Percentiles rank a stretch among this genome's conserved stretches.
phyloP scores from a whole-genome alignment of 2,888 invertebrate genomes.

The Plutella xylostella region DNA sequence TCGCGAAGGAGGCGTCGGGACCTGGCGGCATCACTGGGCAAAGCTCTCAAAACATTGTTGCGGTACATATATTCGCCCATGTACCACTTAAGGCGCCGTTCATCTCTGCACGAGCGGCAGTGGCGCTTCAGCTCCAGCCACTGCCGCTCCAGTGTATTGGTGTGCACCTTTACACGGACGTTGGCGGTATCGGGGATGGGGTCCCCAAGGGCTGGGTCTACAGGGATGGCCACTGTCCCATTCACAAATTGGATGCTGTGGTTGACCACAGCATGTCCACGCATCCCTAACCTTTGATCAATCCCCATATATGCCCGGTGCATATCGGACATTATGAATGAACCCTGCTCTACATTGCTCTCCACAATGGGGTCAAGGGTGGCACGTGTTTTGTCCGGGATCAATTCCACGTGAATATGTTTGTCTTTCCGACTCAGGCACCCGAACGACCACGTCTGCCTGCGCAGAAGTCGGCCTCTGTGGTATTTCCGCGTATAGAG shows the following conservation, averaged over 20 bases:
- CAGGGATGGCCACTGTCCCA: not conserved
- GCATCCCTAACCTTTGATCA: not conserved
- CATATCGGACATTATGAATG: conserved; percentile 1
- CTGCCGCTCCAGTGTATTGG: not conserved
- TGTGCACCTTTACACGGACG: not conserved
- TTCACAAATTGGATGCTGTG: not conserved
- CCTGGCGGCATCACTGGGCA: conserved; percentile 15
- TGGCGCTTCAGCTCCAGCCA: not conserved
- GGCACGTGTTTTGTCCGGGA: not conserved
- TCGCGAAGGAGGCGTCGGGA: conserved; percentile 7
- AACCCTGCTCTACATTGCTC: not conserved
- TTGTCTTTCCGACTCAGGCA: not conserved
- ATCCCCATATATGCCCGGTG: not conserved
- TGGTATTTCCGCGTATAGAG: not conserved
- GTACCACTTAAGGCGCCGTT: conserved; percentile 17
- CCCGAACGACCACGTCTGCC: not conserved
- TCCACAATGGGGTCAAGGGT: not conserved
- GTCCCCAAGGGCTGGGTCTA: not conserved
- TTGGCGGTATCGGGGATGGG: not conserved
- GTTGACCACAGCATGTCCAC: not conserved
- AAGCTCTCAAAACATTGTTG: conserved; percentile 12
- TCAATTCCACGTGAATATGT: not conserved
- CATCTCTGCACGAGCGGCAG: not conserved
- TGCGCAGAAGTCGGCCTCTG: not conserved
- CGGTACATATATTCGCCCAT: conserved; percentile 21